phyloP scores from a whole-genome alignment of 1,140 invertebrate genomes.

The Pygmarrhopalites habei region DNA sequence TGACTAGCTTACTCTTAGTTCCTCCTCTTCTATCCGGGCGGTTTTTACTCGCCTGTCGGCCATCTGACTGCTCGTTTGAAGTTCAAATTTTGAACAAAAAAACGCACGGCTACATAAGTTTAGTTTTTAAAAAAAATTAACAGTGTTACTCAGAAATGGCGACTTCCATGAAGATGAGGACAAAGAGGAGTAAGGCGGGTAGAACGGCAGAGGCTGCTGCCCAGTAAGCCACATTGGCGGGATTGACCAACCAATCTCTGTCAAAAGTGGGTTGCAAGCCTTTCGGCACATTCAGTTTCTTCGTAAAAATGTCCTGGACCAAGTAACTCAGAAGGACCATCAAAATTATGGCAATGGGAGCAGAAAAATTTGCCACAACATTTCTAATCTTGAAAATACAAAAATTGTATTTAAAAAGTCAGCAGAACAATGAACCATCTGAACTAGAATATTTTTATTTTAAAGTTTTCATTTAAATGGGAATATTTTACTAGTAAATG shows the following conservation, averaged over 20 bases:
- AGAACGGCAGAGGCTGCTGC: constrained; percentile 68
- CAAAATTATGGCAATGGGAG: constrained; percentile 88
- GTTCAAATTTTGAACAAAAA: too few relatives aligned
- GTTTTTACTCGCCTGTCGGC: too few relatives aligned
- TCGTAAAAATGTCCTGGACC: constrained; percentile 67
- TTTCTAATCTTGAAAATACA: too few relatives aligned
- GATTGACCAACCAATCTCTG: constrained; percentile 57
- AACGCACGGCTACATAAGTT: too few relatives aligned
- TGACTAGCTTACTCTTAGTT: too few relatives aligned
- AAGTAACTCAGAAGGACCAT: constrained; percentile 78
- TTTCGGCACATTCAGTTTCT: constrained; percentile 80
- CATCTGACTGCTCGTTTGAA: too few relatives aligned
- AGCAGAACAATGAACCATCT: too few relatives aligned
- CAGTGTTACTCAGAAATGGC: constrained; percentile 93
- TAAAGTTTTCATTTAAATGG: too few relatives aligned
- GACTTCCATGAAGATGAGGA: constrained; percentile 93
- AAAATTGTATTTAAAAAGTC: too few relatives aligned
- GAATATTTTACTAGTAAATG: too few relatives aligned
- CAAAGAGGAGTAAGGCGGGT: constrained; percentile 82
- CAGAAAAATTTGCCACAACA: constrained; percentile 93
- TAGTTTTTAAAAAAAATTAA: background rate
- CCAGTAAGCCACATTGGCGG: constrained; percentile 51
- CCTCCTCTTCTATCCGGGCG: too few relatives aligned
- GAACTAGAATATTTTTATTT: too few relatives aligned
- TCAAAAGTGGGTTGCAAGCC: constrained; percentile 55